These are phyloP conservation scores for Cathartes aura DNA, from an alignment of 2,113 vertebrate genomes.

Conservation along the genomic window DNA sequence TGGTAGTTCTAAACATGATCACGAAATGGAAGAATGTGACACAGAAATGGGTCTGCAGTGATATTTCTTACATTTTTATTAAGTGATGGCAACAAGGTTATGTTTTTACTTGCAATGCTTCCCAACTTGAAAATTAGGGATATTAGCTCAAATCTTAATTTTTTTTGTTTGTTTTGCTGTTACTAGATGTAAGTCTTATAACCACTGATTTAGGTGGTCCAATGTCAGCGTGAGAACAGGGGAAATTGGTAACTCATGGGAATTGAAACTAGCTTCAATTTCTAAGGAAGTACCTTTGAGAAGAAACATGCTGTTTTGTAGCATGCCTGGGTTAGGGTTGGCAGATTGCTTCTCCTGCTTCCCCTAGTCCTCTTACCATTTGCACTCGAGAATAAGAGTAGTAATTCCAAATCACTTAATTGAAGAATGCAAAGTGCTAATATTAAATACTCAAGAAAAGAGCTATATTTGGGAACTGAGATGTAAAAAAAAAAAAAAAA, in stretches of 20 bases:
- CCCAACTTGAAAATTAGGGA: slow-evolving; percentile 60
- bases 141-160: neutral
- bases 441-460: neutral
- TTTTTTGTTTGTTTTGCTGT: neutral
- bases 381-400: accelerated
- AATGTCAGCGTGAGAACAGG: neutral
- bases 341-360: neutral
- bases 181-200: neutral
- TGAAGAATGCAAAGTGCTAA: neutral
- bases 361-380: neutral
- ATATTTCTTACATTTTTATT: slow-evolving; percentile 82
- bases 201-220: neutral
- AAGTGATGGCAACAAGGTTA: slow-evolving; percentile 76
- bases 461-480: neutral
- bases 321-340: neutral
- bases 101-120: slow-evolving; percentile 79
- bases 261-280: neutral
- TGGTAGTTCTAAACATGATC: slow-evolving; percentile 92
- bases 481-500: neutral
- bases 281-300: neutral
- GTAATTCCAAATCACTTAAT: neutral
- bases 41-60: slow-evolving; percentile 95
- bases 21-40: slow-evolving; percentile 94
- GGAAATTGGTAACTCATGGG: neutral
- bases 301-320: neutral